A percentile compares a stretch with the other conserved stretches of the same genome.
Evolutionary conservation across 2,888 invertebrate genomes (phyloP).

Genomic region (Noctua fimbriata): DNA sequence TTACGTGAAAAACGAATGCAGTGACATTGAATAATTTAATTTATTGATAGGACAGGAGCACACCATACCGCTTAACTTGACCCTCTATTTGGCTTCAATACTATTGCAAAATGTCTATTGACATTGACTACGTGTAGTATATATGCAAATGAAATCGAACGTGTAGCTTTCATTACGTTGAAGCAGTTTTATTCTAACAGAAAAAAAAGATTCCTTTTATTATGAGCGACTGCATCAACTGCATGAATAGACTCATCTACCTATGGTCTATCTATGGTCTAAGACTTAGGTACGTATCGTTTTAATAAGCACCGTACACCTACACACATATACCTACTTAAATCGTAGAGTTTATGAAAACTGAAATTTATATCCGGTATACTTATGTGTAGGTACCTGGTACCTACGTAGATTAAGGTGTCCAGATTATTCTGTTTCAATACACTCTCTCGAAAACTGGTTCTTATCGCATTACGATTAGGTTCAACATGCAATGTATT

Average conservation of each 20-base stretch:
- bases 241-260: not conserved
- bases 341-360: not conserved
- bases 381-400: not conserved
- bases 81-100: conserved; percentile 70
- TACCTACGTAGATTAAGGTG: not conserved
- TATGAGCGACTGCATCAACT: conserved; percentile 32
- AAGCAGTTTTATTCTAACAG: conserved; percentile 52
- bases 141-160: conserved; percentile 71
- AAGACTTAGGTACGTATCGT: not conserved
- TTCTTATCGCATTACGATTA: too few relatives aligned
- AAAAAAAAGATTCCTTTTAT: conserved; percentile 42
- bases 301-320: not conserved
- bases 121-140: conserved; percentile 68
- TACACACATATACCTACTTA: not conserved
- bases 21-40: conserved; percentile 65
- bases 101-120: conserved; percentile 77
- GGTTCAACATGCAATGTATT: too few relatives aligned
- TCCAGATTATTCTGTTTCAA: not conserved
- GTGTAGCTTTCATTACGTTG: conserved; percentile 66
- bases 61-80: conserved; percentile 68
- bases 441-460: too few relatives aligned
- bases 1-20: conserved; percentile 42
- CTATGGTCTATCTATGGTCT: too few relatives aligned
- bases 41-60: conserved; percentile 47
- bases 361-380: not conserved